Evolutionary conservation across 2,113 vertebrate species (phyloP).

Genomic region (Passer domesticus): DNA sequence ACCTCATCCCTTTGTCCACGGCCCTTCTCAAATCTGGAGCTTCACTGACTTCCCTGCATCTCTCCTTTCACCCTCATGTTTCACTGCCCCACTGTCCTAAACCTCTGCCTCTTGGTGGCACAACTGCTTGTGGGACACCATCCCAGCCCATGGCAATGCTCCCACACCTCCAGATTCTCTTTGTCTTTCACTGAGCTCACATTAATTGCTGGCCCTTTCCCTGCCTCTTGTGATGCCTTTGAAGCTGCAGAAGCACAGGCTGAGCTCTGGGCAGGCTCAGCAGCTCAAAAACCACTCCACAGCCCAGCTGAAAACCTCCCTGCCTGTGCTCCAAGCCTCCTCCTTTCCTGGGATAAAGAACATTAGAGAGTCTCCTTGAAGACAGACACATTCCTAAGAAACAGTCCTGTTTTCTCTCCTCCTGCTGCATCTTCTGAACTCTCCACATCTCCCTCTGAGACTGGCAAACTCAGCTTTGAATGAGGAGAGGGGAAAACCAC

Average conservation of each 20-base stretch:
- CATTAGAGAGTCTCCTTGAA: background rate
- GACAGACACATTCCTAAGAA: background rate
- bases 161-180: background rate
- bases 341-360: background rate
- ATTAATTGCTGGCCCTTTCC: background rate
- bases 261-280: background rate
- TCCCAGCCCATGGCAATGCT: background rate
- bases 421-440: background rate
- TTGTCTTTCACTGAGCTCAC: background rate
- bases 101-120: background rate
- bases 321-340: background rate
- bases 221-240: background rate
- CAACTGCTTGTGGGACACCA: background rate
- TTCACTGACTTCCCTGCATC: background rate
- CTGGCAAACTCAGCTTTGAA: background rate
- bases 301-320: background rate
- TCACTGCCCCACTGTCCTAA: background rate
- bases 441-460: background rate
- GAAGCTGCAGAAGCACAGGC: background rate
- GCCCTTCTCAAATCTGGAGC: background rate
- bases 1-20: background rate
- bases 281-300: background rate
- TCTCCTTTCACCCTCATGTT: background rate
- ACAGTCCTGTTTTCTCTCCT: background rate
- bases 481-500: background rate